Percentiles rank a stretch among this genome's conserved stretches.
These are phyloP conservation scores for Lampris incognitus DNA, from an alignment of 2,113 vertebrate genomes.

Conservation along the genomic window DNA sequence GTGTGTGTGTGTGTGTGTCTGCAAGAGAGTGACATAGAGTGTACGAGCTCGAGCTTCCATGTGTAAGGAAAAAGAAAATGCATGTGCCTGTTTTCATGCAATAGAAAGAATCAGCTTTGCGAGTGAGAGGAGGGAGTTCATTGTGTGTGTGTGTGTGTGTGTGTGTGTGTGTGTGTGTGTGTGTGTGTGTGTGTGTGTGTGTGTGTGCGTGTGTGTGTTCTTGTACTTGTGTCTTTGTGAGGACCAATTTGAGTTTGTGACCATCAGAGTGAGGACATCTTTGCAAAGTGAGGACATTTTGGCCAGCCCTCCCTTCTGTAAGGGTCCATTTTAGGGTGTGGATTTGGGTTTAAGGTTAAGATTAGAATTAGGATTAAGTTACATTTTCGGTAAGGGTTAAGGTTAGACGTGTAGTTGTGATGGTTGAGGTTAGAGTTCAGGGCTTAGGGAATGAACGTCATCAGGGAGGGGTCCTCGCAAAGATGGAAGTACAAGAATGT, in stretches of 20 bases:
- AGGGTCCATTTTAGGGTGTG: no score
- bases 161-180: constrained; percentile 5
- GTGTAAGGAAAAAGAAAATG: not conserved
- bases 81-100: not conserved
- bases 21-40: constrained; percentile 6
- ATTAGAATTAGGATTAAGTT: no score
- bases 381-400: no score
- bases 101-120: not conserved
- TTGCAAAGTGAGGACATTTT: no score
- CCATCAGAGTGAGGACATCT: no score
- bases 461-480: no score
- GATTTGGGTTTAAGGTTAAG: no score
- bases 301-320: no score
- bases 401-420: no score
- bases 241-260: no score
- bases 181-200: not conserved
- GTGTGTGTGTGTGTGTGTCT: constrained; percentile 26
- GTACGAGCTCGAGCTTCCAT: not conserved
- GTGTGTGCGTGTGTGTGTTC: constrained; percentile 2
- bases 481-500: not conserved
- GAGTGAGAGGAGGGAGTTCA: not conserved
- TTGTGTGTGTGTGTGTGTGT: not conserved
- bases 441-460: no score
- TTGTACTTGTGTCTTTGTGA: constrained; percentile 2
- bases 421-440: no score